Evolutionary conservation across 2,797 vertebrate genomes (phyloP), one percentile per base, ranked within the genome.

Genomic region (Bradypus variegatus): DNA sequence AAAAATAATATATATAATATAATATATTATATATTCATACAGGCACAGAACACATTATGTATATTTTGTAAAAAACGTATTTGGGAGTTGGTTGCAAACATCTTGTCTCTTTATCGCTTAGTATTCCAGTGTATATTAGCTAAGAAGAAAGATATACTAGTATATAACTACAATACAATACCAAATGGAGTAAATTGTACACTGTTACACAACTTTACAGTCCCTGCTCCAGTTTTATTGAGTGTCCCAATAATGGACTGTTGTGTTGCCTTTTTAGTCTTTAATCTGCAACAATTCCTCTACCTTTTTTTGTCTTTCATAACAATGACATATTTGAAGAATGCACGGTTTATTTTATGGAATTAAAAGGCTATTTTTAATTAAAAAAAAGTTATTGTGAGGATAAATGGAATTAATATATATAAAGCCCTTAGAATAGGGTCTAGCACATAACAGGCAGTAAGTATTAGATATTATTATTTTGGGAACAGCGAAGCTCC

Each of bases 331-430:
- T 75, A 85, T 65, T 81, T 81, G 27, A 27, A 64, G 58, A 62
- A n/a, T 73, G 50, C 12, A 62, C 55, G 70, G 31, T 76, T 94
- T 77, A 77, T 76, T 79, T 75, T 77, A 70, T 82, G 69, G 29
- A 70, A 62, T 55, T 72, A 69, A 69, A 93, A 84, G 53, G 55
- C 84, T 87, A 55, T 75, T 69, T 90, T 80, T 45, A 87, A 31
- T 53, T 75, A 15, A 19, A n/a, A 41, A 45, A 75, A 55, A 12
- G 41, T 72, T 77, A 33, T 25, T 65, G 21, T 86, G 48, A 80
- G 6, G 65, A 80, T 77, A 67, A 78, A 60, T 60, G 45, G 82
- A 82, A 33, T 91, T 87, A 29, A 9, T 31, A 19, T 29, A 62
- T 53, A 12, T 27, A 58, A 86, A 76, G 53, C 21, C 60, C 21